These are phyloP conservation scores for Drosophila quinaria DNA, from an alignment of 2,888 invertebrate species.

Conservation along the genomic window DNA sequence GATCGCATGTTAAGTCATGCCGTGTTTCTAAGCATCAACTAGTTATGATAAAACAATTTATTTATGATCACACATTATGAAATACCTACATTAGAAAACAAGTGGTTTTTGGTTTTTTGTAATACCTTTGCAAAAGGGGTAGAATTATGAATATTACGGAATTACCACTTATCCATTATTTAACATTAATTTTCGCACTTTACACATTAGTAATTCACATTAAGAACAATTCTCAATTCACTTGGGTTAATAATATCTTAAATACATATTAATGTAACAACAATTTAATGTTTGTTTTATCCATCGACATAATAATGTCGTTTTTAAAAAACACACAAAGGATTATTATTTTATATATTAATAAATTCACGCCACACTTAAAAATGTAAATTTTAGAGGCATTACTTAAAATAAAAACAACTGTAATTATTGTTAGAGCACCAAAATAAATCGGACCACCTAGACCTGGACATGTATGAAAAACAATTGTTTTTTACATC, in stretches of 20 bases:
- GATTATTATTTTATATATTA: background rate
- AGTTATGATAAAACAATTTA: background rate
- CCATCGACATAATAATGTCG: background rate
- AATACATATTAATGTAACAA: slow-evolving; percentile 3
- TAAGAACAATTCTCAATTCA: slow-evolving; percentile 17
- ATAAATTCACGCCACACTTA: background rate
- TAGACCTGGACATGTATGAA: too few relatives aligned
- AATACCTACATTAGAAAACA: background rate
- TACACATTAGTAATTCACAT: background rate
- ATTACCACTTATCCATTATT: slow-evolving; percentile 6
- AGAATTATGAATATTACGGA: slow-evolving; percentile 11
- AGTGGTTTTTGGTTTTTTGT: slow-evolving; percentile 1
- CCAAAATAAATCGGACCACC: background rate
- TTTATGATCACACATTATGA: background rate
- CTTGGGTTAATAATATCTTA: slow-evolving; percentile 32
- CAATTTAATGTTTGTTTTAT: background rate
- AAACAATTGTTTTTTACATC: background rate
- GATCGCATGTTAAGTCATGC: slow-evolving; percentile 5
- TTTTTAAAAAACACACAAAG: background rate
- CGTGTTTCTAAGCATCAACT: background rate
- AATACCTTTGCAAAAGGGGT: slow-evolving; percentile 16
- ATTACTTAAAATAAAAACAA: background rate
- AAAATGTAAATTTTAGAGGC: background rate
- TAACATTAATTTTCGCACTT: background rate
- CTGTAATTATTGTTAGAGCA: background rate